phyloP scores from a whole-genome alignment of 2,113 vertebrate genomes.

The Otus sunia region DNA sequence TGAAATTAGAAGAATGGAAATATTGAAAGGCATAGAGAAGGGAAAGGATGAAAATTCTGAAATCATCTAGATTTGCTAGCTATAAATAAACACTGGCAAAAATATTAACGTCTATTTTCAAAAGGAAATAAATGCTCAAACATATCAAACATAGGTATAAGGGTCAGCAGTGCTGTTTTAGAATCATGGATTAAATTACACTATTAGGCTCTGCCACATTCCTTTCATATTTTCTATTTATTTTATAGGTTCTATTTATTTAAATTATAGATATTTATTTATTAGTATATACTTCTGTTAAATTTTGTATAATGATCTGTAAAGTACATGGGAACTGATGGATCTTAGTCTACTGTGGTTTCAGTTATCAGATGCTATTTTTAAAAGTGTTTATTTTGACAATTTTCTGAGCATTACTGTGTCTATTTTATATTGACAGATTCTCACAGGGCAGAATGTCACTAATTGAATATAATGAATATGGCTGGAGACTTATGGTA shows the following conservation, averaged over 20 bases:
- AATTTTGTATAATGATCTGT: background rate
- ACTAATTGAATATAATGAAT: constrained; percentile 45
- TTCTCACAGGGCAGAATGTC: constrained; percentile 15
- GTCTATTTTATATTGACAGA: constrained; percentile 6
- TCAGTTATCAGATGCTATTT: background rate
- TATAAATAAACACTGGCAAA: background rate
- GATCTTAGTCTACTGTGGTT: background rate
- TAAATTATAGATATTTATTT: background rate
- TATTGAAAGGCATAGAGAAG: background rate
- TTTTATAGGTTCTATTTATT: background rate
- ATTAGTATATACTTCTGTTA: background rate
- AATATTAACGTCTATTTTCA: background rate
- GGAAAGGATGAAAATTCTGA: background rate
- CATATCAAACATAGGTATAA: accelerated
- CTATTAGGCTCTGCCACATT: background rate
- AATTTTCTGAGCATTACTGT: background rate
- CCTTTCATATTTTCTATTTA: background rate
- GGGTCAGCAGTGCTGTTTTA: background rate
- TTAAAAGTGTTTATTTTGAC: background rate
- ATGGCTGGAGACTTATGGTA: constrained; percentile 2
- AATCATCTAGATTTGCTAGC: background rate
- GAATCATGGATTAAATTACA: background rate
- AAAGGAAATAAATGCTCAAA: background rate
- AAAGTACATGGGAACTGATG: background rate
- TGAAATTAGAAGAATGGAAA: background rate